A percentile compares a stretch with the other conserved stretches of the same genome.
These are phyloP conservation scores for Paratrypauchen microcephalus DNA, from an alignment of 2,797 vertebrate species.

Conservation along the genomic window DNA sequence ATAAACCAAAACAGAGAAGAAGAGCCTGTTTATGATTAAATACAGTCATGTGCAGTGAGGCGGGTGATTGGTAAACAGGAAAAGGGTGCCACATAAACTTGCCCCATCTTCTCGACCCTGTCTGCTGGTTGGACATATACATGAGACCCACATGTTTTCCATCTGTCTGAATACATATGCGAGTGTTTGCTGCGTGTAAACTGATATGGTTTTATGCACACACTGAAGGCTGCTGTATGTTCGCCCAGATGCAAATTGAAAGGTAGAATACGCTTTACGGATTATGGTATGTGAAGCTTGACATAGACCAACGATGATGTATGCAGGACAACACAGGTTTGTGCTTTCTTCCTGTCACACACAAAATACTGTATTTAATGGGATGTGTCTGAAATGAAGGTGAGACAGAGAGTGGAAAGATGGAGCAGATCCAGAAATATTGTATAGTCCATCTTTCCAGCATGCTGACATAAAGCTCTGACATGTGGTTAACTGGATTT, in stretches of 20 bases:
- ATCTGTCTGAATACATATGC: conserved; percentile 4
- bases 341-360: conserved; percentile 9
- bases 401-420: background rate
- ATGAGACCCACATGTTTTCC: conserved; percentile 12
- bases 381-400: conserved; percentile 13
- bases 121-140: conserved; percentile 1
- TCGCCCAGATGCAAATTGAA: conserved; percentile 11
- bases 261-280: conserved; percentile 9
- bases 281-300: conserved; percentile 9
- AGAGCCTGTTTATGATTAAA: background rate
- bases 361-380: background rate
- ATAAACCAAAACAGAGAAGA: background rate
- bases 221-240: background rate
- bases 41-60: background rate
- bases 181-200: background rate
- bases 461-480: background rate
- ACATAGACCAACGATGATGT: background rate
- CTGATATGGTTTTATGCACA: background rate
- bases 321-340: conserved; percentile 15
- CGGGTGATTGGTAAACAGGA: background rate
- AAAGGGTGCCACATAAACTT: conserved; percentile 3
- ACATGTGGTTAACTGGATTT: background rate
- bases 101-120: background rate
- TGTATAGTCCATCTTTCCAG: background rate
- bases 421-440: background rate